Evolutionary conservation across 2,113 vertebrate genomes (phyloP), one percentile per base, ranked within the genome.

Genomic region (Pheucticus melanocephalus): DNA sequence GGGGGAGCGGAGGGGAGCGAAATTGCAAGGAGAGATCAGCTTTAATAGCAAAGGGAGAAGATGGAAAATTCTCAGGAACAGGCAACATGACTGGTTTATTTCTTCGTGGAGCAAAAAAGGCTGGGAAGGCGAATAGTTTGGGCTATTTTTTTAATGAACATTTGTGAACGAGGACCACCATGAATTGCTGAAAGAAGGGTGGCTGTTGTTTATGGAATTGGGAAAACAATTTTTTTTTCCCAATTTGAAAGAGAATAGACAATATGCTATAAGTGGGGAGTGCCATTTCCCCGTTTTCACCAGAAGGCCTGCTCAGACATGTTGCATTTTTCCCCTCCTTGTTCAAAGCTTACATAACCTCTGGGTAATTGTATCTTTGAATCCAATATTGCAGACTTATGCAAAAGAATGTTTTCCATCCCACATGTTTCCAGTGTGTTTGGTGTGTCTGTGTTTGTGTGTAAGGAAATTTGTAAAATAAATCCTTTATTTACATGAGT

Each of bases 141-240:
- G 94, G 60, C 33, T 69, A 68, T 78, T 70, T 92, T 93, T 93
- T 93, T 78, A 78, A 84, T 71, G 81, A 95, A 95, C 88, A 70
- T 96, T 97, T 97, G 95, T 97, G 95, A 96, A 94, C 2, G 9
- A 77, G 82, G 98, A 98, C 98, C 98, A 98, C 98, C 97, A 96
- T 71, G 97, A 98, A 98, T 79, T 95, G 97, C 97, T 97, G 97
- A 98, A 97, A 97, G 89, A 77, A 61, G 95, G 96, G 97, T 96
- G 94, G 88, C 92, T 97, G 96, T 97, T 98, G 96, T 97, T 98
- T 97, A 97, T 95, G 93, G 94, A 96, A 96, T 28, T 91, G 90
- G 80, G 95, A 98, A 96, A 98, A 97, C 76, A 83, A 75, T 96
- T 97, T 95, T 90, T 90, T 97, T 93, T 92, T 50, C 97, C 92